A percentile compares a stretch with the other conserved stretches of the same genome.
Conservation (phyloP, 2,113 vertebrate species). For the Anarrhichthys ocellatus region DNA sequence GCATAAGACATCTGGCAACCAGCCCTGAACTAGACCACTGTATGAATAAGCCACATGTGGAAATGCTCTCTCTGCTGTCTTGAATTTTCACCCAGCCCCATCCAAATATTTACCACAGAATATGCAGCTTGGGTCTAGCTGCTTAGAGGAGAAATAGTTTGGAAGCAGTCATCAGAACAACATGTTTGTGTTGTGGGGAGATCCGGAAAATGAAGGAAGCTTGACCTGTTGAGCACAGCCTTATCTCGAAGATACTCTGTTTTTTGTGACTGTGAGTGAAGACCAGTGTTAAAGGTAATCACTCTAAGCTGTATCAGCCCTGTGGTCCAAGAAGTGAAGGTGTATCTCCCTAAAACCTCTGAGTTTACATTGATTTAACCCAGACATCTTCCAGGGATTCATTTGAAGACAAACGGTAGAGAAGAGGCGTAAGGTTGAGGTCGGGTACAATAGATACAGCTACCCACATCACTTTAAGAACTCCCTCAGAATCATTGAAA, state of each 20-base stretch:
- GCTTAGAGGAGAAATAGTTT: conserved; percentile 7
- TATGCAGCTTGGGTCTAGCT: neutral
- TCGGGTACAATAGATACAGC: neutral
- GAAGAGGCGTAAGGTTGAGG: neutral
- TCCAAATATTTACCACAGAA: conserved; percentile 59
- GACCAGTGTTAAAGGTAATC: conserved; percentile 28
- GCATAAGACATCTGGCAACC: conserved; percentile 46
- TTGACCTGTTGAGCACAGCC: conserved; percentile 16
- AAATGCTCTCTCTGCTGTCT: conserved; percentile 49
- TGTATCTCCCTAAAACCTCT: neutral
- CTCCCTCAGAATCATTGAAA: neutral
- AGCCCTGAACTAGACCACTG: conserved; percentile 20
- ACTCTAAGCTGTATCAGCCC: neutral
- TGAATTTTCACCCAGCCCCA: conserved; percentile 37
- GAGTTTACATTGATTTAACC: neutral
- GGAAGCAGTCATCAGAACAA: neutral
- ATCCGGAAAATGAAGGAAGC: conserved; percentile 6
- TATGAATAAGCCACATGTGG: conserved; percentile 62
- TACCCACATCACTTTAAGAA: neutral
- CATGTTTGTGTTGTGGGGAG: conserved; percentile 6
- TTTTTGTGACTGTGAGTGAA: conserved; percentile 18
- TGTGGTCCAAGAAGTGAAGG: conserved; percentile 12
- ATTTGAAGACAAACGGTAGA: neutral
- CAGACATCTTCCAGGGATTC: neutral
- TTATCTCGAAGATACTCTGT: conserved; percentile 5